Evolutionary conservation across 2,888 invertebrate genomes (phyloP), one percentile per base, ranked within the genome.

Genomic region (Aelia acuminata): DNA sequence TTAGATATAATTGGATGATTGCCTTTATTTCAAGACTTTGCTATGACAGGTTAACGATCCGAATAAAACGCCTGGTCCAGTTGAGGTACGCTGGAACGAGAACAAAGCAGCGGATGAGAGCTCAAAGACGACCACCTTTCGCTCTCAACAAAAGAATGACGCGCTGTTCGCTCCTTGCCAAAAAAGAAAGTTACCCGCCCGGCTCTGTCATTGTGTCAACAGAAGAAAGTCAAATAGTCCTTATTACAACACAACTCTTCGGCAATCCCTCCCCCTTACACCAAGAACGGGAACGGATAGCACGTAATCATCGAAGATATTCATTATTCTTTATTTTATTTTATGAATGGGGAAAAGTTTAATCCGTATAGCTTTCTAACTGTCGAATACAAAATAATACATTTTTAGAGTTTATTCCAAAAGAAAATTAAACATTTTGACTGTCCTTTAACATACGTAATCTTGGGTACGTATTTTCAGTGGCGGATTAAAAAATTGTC

Each of bases 81-180:
- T 22, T 10, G 2, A 31, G 5, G 35, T 35, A 35, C 31, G 0
- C n/a, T 31, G 20, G 31, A 35, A 70, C 15, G 18, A n/a, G 35
- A 70, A 70, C 31, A 70, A 70, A 70, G 15, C 26, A 57, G 26
- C 26, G 3, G 63, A 15, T 22, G n/a, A 53, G 53, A 53, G 5
- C n/a, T n/a, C 22, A 7, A 53, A n/a, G n/a, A n/a, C 13, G 63
- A 70, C 31, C 63, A 35, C 35, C 63, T 70, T 70, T 70, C 63
- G 31, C 63, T 70, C 35, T 70, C 35, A 70, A 70, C 63, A 70
- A 70, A 70, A 70, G 31, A 70, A 70, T 70, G 63, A 70, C 63
- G 35, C 7, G 15, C 18, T 35, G 57, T 31, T 57, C 15, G 57
- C 26, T 31, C 31, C 22, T 70, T 70, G 63, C 63, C 35, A 70